Evolutionary conservation across 2,888 invertebrate genomes (phyloP).

Genomic region (Yponomeuta malinellus): DNA sequence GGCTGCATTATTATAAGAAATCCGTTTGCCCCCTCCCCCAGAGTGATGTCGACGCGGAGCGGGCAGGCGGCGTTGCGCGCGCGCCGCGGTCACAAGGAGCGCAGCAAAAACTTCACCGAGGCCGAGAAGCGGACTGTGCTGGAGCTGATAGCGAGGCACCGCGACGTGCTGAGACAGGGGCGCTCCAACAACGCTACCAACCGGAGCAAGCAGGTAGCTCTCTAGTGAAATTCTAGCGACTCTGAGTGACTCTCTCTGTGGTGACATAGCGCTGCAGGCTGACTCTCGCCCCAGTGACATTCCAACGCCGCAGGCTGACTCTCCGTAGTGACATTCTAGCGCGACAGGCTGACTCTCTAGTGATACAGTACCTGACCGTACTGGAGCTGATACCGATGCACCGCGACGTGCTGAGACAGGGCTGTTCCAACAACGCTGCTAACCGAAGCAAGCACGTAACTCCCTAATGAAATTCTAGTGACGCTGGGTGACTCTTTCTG

Average conservation of each 20-base stretch:
- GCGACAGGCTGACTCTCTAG: too few species aligned
- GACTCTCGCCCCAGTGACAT: too few species aligned
- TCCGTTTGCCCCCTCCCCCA: slow-evolving; percentile 24
- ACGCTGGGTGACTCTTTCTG: too few species aligned
- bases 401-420: slow-evolving; percentile 69
- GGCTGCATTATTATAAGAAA: too few species aligned
- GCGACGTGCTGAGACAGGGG: slow-evolving; percentile 72
- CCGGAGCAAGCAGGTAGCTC: slow-evolving; percentile 63
- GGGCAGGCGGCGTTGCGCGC: slow-evolving; percentile 54
- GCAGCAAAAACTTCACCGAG: slow-evolving; percentile 72
- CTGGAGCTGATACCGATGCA: slow-evolving; percentile 68
- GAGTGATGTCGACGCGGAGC: slow-evolving; percentile 69
- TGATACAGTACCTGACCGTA: slow-evolving; percentile 56
- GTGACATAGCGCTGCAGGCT: too few species aligned
- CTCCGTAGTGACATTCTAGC: too few species aligned
- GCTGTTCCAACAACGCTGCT: slow-evolving; percentile 71
- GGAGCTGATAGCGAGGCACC: slow-evolving; percentile 66
- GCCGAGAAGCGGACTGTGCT: slow-evolving; percentile 69
- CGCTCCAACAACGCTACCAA: slow-evolving; percentile 73
- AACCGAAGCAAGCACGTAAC: slow-evolving; percentile 69
- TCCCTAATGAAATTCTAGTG: too few species aligned
- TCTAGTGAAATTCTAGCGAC: too few species aligned
- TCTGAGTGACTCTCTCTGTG: too few species aligned
- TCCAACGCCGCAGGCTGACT: too few species aligned
- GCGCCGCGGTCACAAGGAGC: slow-evolving; percentile 71